phyloP scores from a whole-genome alignment of 2,797 vertebrate species.

The Vireo griseus region DNA sequence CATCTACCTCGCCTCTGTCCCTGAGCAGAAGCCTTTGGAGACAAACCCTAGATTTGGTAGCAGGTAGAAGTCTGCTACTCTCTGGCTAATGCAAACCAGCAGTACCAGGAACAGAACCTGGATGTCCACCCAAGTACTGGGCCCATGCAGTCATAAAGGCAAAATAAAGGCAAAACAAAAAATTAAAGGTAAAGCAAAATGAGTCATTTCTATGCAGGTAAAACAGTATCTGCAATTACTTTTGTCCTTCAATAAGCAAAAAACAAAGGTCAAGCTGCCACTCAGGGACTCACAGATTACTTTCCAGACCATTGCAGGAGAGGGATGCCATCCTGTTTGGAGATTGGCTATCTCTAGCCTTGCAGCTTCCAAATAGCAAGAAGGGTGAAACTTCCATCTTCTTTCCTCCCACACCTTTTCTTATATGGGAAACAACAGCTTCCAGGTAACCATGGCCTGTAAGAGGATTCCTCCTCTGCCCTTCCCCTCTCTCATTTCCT shows the following conservation, averaged over 20 bases:
- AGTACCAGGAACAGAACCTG: neutral
- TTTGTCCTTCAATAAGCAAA: neutral
- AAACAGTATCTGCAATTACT: neutral
- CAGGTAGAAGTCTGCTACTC: neutral
- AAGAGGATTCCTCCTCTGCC: neutral
- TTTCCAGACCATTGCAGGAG: fast-evolving
- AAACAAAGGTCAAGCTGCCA: neutral
- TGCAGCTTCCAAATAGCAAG: neutral
- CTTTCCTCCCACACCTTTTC: neutral
- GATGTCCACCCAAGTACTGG: neutral
- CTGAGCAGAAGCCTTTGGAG: neutral
- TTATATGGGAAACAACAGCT: neutral
- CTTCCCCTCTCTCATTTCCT: neutral
- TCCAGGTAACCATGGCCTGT: neutral
- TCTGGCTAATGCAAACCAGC: neutral
- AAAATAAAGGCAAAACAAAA: neutral
- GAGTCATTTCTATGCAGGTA: neutral
- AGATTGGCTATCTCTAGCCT: neutral
- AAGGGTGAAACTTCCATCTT: neutral
- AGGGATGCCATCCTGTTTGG: neutral
- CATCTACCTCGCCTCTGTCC: neutral
- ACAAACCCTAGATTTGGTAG: neutral
- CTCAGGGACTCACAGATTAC: neutral
- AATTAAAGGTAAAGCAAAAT: neutral
- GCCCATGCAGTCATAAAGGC: neutral